Conservation (phyloP, 1,140 invertebrate genomes). For the Littorina saxatilis region DNA sequence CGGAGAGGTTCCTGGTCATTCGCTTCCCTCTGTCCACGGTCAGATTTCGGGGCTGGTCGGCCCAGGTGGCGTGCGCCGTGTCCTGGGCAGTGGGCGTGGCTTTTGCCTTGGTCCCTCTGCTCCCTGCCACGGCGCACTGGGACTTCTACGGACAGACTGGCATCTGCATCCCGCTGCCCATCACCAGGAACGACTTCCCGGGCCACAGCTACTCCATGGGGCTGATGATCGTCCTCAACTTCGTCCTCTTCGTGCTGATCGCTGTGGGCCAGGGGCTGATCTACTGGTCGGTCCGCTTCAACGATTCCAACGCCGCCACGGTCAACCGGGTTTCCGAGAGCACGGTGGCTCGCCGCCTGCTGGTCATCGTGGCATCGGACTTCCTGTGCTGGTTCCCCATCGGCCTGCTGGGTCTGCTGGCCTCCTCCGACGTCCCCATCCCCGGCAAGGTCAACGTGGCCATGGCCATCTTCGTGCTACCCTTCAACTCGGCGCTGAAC, state of each 20-base stretch:
- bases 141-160: constrained; percentile 54
- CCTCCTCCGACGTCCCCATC: too few species aligned
- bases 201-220: constrained; percentile 47
- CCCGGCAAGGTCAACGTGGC: too few species aligned
- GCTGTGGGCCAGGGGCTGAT: constrained; percentile 51
- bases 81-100: not conserved
- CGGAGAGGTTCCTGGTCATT: constrained; percentile 58
- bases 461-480: too few species aligned
- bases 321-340: too few species aligned
- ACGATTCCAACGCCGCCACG: too few species aligned
- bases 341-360: too few species aligned
- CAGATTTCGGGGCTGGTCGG: constrained; percentile 35
- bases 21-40: constrained; percentile 58
- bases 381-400: too few species aligned
- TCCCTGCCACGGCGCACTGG: constrained; percentile 31
- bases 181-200: too few species aligned
- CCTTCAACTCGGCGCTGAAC: too few species aligned
- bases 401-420: too few species aligned
- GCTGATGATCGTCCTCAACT: constrained; percentile 39
- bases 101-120: constrained; percentile 17
- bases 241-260: constrained; percentile 55
- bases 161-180: too few species aligned
- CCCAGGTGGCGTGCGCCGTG: not conserved
- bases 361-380: too few species aligned
- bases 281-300: constrained; percentile 19